phyloP scores from a whole-genome alignment of 92 coral and sea anemone genomes.

The Zoanthus gigantus region DNA sequence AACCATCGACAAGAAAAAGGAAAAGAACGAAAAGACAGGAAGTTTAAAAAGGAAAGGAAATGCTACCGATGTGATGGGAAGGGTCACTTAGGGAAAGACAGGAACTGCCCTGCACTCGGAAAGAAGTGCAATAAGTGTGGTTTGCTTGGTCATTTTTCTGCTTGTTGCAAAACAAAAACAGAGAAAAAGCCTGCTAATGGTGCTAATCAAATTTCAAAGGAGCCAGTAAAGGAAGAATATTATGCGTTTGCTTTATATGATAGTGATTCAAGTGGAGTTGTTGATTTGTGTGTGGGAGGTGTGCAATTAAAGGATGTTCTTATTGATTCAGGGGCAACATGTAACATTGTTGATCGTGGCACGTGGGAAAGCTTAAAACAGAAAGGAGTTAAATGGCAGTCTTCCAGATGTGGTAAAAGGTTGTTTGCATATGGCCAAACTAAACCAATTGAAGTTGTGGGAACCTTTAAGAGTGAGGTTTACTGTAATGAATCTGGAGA shows the following conservation, averaged over 20 bases:
- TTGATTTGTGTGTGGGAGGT: constrained; percentile 38
- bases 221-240: constrained; percentile 3
- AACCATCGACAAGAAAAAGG: not conserved
- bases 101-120: constrained; percentile 24
- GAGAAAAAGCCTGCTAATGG: constrained; percentile 20
- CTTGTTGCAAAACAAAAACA: constrained; percentile 12
- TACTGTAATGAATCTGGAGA: constrained; percentile 32
- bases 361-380: constrained; percentile 53
- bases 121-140: not conserved
- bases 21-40: not conserved
- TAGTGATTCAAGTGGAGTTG: constrained; percentile 17
- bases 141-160: not conserved
- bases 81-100: constrained; percentile 52
- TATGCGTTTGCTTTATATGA: constrained; percentile 56
- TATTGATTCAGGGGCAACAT: constrained; percentile 52
- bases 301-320: constrained; percentile 46
- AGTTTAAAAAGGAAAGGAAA: not conserved
- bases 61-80: constrained; percentile 48
- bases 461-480: constrained; percentile 51
- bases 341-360: constrained; percentile 37
- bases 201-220: constrained; percentile 14
- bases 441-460: constrained; percentile 52
- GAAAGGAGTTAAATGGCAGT: constrained; percentile 44
- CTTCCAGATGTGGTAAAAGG: constrained; percentile 42
- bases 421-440: constrained; percentile 66